Percentiles rank a stretch among this genome's conserved stretches.
phyloP scores from a whole-genome alignment of 64 coral and sea anemone genomes.

The Pachyseris speciosa region DNA sequence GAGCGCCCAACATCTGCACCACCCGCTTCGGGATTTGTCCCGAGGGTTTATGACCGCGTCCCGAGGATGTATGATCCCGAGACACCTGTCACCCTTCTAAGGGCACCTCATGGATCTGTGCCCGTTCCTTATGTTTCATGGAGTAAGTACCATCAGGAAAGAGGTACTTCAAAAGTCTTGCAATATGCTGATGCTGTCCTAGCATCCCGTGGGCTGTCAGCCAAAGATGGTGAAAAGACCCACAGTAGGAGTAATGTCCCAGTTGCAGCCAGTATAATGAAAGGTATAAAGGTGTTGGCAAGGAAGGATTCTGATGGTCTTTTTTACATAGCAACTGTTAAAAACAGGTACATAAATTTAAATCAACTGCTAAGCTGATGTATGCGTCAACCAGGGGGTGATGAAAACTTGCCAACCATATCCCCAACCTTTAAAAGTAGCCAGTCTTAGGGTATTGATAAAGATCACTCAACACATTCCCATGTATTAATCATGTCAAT shows the following conservation, averaged over 20 bases:
- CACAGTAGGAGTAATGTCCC: slow-evolving; percentile 57
- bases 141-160: slow-evolving; percentile 57
- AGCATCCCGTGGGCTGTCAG: slow-evolving; percentile 85
- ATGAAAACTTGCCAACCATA: background rate
- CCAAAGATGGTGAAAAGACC: slow-evolving; percentile 48
- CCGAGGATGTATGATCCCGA: slow-evolving; percentile 74
- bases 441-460: no score
- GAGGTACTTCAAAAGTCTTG: slow-evolving; percentile 77
- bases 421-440: background rate
- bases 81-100: slow-evolving; percentile 50
- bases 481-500: no score
- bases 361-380: background rate
- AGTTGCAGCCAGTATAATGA: slow-evolving; percentile 92
- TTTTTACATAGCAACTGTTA: slow-evolving; percentile 84
- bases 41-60: slow-evolving; percentile 69
- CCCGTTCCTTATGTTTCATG: slow-evolving; percentile 84
- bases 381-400: background rate
- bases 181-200: slow-evolving; percentile 95
- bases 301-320: slow-evolving; percentile 90
- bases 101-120: slow-evolving; percentile 72
- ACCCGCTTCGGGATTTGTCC: slow-evolving; percentile 79
- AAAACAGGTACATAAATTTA: slow-evolving; percentile 75
- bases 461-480: no score
- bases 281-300: slow-evolving; percentile 85
- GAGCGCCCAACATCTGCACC: slow-evolving; percentile 79